These are phyloP conservation scores for Microcaecilia unicolor DNA, from an alignment of 2,797 vertebrate genomes.

Conservation along the genomic window DNA sequence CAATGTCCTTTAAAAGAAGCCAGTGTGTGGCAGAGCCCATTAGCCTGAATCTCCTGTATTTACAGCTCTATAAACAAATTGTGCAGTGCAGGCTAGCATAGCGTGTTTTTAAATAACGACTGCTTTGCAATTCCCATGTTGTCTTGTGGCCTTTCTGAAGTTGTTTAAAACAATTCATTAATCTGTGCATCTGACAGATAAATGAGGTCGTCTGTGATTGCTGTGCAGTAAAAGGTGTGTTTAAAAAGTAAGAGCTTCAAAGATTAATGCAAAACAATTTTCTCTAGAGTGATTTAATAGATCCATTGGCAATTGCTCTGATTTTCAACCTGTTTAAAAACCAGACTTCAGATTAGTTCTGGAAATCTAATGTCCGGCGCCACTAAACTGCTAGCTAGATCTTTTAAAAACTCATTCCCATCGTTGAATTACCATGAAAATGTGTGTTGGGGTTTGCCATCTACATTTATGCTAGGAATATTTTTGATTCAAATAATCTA, in stretches of 20 bases:
- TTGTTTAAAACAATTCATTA: constrained; percentile 6
- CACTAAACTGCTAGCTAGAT: no score
- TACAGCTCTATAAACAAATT: background rate
- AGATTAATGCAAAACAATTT: background rate
- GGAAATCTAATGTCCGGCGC: no score
- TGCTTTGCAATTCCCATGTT: background rate
- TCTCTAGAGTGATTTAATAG: constrained; percentile 4
- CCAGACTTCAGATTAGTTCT: no score
- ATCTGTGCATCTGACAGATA: constrained; percentile 1
- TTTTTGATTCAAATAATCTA: no score
- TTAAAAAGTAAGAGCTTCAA: constrained; percentile 1
- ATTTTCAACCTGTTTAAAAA: constrained; percentile 1
- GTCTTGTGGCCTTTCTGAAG: background rate
- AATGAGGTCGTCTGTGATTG: constrained; percentile 1
- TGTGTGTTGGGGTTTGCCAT: no score
- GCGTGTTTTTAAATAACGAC: constrained; percentile 4
- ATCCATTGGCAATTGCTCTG: no score
- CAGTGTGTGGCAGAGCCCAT: background rate
- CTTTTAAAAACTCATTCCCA: no score
- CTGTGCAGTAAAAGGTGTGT: constrained; percentile 4
- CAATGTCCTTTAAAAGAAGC: background rate
- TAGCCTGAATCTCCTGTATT: background rate
- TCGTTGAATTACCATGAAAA: no score
- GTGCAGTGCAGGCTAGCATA: background rate
- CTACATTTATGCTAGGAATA: no score